Evolutionary conservation across 2,888 invertebrate genomes (phyloP), one percentile per base, ranked within the genome.

Genomic region (Habroteleia sp.): DNA sequence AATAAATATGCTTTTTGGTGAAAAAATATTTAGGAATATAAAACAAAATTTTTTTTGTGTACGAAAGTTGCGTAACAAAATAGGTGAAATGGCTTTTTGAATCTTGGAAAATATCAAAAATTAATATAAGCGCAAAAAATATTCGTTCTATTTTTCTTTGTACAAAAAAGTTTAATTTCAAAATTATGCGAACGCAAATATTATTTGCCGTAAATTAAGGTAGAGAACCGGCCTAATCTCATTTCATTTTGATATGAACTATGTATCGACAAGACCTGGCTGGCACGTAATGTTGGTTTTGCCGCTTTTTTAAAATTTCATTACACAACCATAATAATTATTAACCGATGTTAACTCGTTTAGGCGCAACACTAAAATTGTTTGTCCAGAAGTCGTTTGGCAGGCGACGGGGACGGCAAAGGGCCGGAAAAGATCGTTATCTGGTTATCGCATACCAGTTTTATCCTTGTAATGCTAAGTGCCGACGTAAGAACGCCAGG

Each of bases 381-480:
- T 75, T 75, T 65, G 69, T 39, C 33, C 58, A 71, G 65, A 56
- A 75, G 71, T 60, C 60, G 66, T 48, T 62, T 65, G 39, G 69
- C 42, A n/a, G 31, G 37, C 3, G 31, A n/a, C 27, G 44, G 27
- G 60, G 11, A 52, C 10, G 20, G 42, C 29, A 29, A 56, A 56
- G 68, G 63, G 65, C 29, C 48, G 72, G 48, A 62, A 69, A 50
- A 66, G 77, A 77, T 77, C 37, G 48, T 73, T 73, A 77, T 77
- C 77, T 35, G 62, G 33, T 62, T 69, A 75, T 79, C 78, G 77
- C 80, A 82, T 85, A 83, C 83, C 83, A 79, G 76, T 68, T 80
- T 81, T 81, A 84, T 84, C 83, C 81, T 74, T 76, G 71, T 81
- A 78, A 82, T 78, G 79, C 82, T 83, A 82, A 78, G 79, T 74